Base-by-base conservation (phyloP, 2,113 vertebrate species). In the Calonectris borealis region DNA sequence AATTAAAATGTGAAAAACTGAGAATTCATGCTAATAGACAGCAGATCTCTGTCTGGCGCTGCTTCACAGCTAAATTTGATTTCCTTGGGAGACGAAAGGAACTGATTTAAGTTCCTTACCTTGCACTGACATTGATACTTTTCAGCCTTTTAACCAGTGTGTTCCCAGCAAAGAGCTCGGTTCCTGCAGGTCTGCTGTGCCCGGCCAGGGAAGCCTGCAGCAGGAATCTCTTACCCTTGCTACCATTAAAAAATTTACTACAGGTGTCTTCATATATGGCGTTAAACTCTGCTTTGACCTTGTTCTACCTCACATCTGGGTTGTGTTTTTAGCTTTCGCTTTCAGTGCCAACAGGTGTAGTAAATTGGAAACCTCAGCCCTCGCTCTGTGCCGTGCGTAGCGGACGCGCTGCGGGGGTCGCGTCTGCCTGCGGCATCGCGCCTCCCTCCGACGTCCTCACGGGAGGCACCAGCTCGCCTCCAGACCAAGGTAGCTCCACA, bases 1-100 rank as follows among this genome's bases (percentile, higher is more conserved):
- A 85, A 97, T 96, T 94, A 96, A 95, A 96, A 97, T 65, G 95
- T 96, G 93, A 91, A 94, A 96, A 95, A 55, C 89, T 89, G 93
- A 76, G 91, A 95, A 96, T 87, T 87, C 66, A 3, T 82, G 29
- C 65, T 97, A 95, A 97, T 85, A 75, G 91, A 60, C 89, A 94
- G 91, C 95, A 96, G 95, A 94, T 79, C 91, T 49, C 68, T 88
- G 85, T 64, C 94, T 96, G 93, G 94, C 11, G 1, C 94, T 93
- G 91, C 61, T 94, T 96, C 94, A 85, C 94, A 93, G 91, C 91
- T 93, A 64, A 20, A 78, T 87, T n/a, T 38, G 42, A 83, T 86
- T 93, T 97, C 95, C 95, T 86, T 90, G 60, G 60, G 88, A 92
- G 83, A 46, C 60, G 5, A 91, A 93, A 96, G 90, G 90, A 96